A percentile compares a stretch with the other conserved stretches of the same genome.
Conservation (phyloP, 1,140 invertebrate genomes). For the roundworm (Caenorhabditis elegans) region WBcel235 BX284604.4:7388501-7389000, state of each 20-base stretch:
- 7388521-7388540: too few species aligned
- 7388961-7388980: too few species aligned
- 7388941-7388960: not conserved
- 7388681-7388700: not conserved
- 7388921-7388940: not conserved
- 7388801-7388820: not conserved
- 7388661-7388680: not conserved
- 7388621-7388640: not conserved
- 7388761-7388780: not conserved
- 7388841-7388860: not conserved
- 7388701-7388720: too few species aligned
- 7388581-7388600: too few species aligned
- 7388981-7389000: too few species aligned
- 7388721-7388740: not conserved
- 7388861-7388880: not conserved
- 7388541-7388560: too few species aligned
- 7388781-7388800: not conserved
- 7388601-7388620: not conserved
- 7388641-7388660: not conserved
- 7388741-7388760: not conserved
- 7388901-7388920: slow-evolving; percentile 3
- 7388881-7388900: not conserved
- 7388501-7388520: too few species aligned
- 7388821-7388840: not conserved
- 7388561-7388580: too few species aligned